These are phyloP conservation scores for Ceratoteleas bidentatus DNA, from an alignment of 1,140 invertebrate genomes.

Conservation along the genomic window DNA sequence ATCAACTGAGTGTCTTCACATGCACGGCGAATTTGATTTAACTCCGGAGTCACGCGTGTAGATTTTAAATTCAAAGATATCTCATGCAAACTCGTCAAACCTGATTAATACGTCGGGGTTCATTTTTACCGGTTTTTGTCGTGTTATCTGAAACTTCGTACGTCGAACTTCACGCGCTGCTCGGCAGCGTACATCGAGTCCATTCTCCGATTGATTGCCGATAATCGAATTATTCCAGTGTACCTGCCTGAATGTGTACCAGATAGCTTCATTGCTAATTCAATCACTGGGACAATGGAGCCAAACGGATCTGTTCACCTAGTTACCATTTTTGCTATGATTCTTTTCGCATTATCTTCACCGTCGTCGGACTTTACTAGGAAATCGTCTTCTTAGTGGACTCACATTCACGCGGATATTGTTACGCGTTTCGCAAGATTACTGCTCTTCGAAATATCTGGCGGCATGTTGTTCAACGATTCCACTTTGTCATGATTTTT, in stretches of 20 bases:
- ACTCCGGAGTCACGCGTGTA: conserved; percentile 3
- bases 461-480: background rate
- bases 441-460: too few species aligned
- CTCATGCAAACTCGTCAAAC: conserved; percentile 36
- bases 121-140: conserved; percentile 39
- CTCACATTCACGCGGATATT: background rate
- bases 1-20: background rate
- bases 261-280: conserved; percentile 73
- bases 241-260: conserved; percentile 64
- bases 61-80: conserved; percentile 19
- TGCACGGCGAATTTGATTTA: conserved; percentile 2
- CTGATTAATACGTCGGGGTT: conserved; percentile 52
- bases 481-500: background rate
- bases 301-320: conserved; percentile 56
- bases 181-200: conserved; percentile 47
- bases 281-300: conserved; percentile 64
- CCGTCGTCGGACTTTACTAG: conserved; percentile 6
- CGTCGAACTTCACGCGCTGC: conserved; percentile 55
- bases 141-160: conserved; percentile 47
- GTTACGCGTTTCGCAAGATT: background rate
- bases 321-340: conserved; percentile 56
- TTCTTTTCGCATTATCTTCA: conserved; percentile 29
- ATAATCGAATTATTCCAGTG: conserved; percentile 71
- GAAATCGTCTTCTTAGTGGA: background rate
- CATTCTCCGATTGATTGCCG: conserved; percentile 72